Evolutionary conservation across 2,113 vertebrate genomes (phyloP).

Genomic region (Elachura formosa): DNA sequence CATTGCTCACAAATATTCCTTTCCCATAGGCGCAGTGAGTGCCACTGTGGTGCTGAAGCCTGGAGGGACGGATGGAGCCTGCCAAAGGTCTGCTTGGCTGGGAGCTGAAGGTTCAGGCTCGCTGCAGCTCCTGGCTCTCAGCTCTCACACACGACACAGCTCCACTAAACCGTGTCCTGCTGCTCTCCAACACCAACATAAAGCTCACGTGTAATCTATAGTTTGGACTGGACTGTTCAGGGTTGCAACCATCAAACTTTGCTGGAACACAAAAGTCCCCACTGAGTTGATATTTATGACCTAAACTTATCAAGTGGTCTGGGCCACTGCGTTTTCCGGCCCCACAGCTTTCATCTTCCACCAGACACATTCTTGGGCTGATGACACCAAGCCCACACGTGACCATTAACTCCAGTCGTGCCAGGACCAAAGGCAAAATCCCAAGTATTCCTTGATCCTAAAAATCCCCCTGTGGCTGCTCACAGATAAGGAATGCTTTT

Average conservation of each 20-base stretch:
- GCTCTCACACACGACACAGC: not conserved
- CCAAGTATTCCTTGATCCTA: not conserved
- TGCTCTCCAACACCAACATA: not conserved
- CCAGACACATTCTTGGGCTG: not conserved
- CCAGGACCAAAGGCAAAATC: not conserved
- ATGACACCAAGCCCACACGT: not conserved
- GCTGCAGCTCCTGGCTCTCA: not conserved
- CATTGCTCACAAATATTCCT: not conserved
- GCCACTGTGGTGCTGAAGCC: not conserved
- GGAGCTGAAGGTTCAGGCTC: not conserved
- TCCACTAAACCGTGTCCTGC: not conserved
- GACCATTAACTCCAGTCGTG: fast-evolving
- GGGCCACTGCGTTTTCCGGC: not conserved
- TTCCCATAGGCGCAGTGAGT: not conserved
- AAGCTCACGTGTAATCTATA: not conserved
- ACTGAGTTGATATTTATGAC: not conserved
- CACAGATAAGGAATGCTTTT: not conserved
- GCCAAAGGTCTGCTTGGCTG: slow-evolving; percentile 12
- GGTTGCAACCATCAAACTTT: not conserved
- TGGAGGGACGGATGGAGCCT: not conserved
- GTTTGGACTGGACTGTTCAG: not conserved
- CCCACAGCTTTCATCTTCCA: not conserved
- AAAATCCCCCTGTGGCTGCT: not conserved
- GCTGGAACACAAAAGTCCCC: not conserved
- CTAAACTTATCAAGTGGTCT: not conserved